Evolutionary conservation across 53 echinoderm and acorn worm species (phyloP), one percentile per base, ranked within the genome.

Genomic region (Crossaster papposus): DNA sequence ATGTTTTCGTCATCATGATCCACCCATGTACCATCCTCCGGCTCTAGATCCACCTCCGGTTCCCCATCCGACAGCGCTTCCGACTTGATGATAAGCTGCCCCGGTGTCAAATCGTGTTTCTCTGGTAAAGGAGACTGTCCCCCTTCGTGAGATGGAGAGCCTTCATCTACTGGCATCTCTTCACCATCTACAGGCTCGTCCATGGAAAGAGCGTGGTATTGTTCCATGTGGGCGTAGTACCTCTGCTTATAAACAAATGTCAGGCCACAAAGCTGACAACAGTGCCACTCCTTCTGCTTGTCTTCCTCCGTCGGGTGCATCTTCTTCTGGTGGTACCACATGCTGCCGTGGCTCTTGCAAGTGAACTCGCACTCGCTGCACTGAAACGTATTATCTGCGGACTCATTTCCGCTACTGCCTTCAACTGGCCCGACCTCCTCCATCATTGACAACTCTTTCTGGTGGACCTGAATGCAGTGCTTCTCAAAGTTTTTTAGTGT

Each of bases 271-370:
- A 78, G 73, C 31, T 93, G 85, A n/a, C 94, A 93, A 53, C 89
- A 91, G 79, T 93, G 89, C 92, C 92, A 92, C 53, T 92, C 89
- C 52, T 90, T 92, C 54, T 78, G 83, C 68, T 89, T 70, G 84
- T 92, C 92, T 29, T 92, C 92, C n/a, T 92, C 92, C 15, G 94
- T 93, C 18, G 94, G 91, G 71, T 93, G 94, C 79, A 91, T 78
- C 51, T 91, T 87, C 83, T 93, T 93, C 37, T 93, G 91, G 62
- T 93, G 94, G 58, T 93, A 91, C 83, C 89, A 83, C 79, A 91
- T 91, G 72, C 94, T 89, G 58, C 94, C 94, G 15, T 93, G 87
- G 76, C 87, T 87, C 37, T 63, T 87, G 28, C 87, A 87, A 36
- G 87, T 87, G 76, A 87, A 87, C 62, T 87, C 87, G 35, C 87